phyloP scores from a whole-genome alignment of 2,797 vertebrate genomes.

The Ambastaia sidthimunki region DNA sequence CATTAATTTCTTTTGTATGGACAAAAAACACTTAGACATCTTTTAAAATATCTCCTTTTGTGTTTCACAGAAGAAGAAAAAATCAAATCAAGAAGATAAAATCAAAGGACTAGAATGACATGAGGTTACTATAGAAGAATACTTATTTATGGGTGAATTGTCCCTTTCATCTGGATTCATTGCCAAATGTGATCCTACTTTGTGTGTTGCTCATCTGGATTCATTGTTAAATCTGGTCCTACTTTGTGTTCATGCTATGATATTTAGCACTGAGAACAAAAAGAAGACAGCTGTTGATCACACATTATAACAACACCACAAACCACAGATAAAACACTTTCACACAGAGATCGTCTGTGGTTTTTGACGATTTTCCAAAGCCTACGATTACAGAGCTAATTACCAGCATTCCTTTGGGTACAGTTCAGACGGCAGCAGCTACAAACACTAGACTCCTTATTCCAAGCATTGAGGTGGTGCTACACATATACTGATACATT shows the following conservation, averaged over 20 bases:
- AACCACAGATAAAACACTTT: conserved; percentile 36
- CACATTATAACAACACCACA: conserved; percentile 6
- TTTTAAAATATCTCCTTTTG: too few relatives aligned
- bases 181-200: conserved; percentile 4
- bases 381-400: conserved; percentile 79
- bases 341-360: conserved; percentile 37
- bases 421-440: conserved; percentile 64
- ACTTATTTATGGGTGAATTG: too few relatives aligned
- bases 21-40: too few relatives aligned
- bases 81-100: too few relatives aligned
- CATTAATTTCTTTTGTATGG: too few relatives aligned
- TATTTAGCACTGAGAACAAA: not conserved
- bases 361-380: conserved; percentile 73
- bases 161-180: not conserved
- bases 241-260: not conserved
- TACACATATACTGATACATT: conserved; percentile 11
- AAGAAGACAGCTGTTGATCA: conserved; percentile 22
- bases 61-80: too few relatives aligned
- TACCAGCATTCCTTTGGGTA: conserved; percentile 77
- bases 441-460: conserved; percentile 74
- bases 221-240: not conserved
- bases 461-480: conserved; percentile 23
- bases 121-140: too few relatives aligned
- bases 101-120: too few relatives aligned
- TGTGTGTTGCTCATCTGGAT: not conserved